phyloP scores from a whole-genome alignment of 2,797 vertebrate species.

The Euphonia xanthogaster region DNA sequence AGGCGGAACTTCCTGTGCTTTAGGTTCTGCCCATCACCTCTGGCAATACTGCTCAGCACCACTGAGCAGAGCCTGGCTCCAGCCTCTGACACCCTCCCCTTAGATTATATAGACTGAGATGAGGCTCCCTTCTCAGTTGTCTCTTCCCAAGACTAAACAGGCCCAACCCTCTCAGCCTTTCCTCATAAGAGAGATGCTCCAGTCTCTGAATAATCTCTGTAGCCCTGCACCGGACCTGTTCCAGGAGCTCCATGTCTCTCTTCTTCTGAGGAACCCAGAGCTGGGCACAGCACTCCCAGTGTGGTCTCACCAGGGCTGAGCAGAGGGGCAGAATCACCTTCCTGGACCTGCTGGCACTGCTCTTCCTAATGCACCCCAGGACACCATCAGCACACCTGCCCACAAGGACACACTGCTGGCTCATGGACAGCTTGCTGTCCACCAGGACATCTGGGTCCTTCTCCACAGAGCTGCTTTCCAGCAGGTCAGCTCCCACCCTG shows the following conservation, averaged over 20 bases:
- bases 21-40: neutral
- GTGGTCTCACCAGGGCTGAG: neutral
- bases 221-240: neutral
- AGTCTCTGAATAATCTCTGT: neutral
- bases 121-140: neutral
- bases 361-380: neutral
- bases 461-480: neutral
- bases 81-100: neutral
- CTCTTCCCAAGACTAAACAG: neutral
- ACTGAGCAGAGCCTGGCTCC: neutral
- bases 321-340: neutral
- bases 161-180: neutral
- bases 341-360: accelerated
- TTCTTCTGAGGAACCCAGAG: neutral
- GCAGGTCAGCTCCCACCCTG: accelerated
- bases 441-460: neutral
- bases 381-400: neutral
- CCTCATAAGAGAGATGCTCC: no score
- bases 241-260: neutral
- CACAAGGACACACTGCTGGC: neutral
- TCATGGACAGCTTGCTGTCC: accelerated
- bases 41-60: accelerated
- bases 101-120: neutral
- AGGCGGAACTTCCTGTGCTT: neutral
- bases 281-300: neutral